These are phyloP conservation scores for Pseudomugil gertrudae DNA, from an alignment of 2,797 vertebrate genomes.

Conservation along the genomic window DNA sequence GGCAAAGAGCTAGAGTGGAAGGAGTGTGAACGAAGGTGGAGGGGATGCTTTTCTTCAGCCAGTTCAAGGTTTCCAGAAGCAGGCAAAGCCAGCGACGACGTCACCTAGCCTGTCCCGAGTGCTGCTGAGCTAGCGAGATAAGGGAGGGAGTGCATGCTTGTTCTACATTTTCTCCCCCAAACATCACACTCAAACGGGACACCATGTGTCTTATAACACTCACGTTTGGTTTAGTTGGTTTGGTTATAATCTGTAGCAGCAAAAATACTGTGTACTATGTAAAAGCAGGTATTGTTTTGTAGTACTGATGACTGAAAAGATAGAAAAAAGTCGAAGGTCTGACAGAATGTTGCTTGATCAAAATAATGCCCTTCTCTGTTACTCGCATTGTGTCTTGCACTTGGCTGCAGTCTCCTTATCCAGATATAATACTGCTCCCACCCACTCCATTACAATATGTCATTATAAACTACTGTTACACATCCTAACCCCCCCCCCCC, in stretches of 20 bases:
- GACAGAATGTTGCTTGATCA: conserved; percentile 61
- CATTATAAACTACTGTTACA: not conserved
- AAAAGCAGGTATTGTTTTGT: conserved; percentile 43
- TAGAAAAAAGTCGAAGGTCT: conserved; percentile 17
- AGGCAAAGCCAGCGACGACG: conserved; percentile 83
- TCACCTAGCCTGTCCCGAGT: conserved; percentile 67
- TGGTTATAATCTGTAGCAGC: conserved; percentile 33
- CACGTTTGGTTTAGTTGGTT: no score
- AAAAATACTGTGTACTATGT: conserved; percentile 5
- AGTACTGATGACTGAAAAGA: conserved; percentile 19
- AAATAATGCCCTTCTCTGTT: conserved; percentile 28
- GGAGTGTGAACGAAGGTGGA: conserved; percentile 67
- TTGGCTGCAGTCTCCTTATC: conserved; percentile 44
- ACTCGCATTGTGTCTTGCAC: conserved; percentile 30
- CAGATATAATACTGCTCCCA: not conserved
- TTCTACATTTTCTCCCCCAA: conserved; percentile 17
- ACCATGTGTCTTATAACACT: conserved; percentile 20
- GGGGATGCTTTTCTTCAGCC: conserved; percentile 77
- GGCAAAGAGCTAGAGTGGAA: conserved; percentile 62
- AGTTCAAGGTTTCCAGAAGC: conserved; percentile 82
- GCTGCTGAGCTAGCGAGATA: conserved; percentile 56
- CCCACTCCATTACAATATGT: not conserved
- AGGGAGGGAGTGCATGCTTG: conserved; percentile 71
- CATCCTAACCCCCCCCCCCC: no score
- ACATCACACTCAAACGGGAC: conserved; percentile 5